Percentiles rank a stretch among this genome's conserved stretches.
These are phyloP conservation scores for Regulus satrapa DNA, from an alignment of 2,113 vertebrate species.

Conservation along the genomic window DNA sequence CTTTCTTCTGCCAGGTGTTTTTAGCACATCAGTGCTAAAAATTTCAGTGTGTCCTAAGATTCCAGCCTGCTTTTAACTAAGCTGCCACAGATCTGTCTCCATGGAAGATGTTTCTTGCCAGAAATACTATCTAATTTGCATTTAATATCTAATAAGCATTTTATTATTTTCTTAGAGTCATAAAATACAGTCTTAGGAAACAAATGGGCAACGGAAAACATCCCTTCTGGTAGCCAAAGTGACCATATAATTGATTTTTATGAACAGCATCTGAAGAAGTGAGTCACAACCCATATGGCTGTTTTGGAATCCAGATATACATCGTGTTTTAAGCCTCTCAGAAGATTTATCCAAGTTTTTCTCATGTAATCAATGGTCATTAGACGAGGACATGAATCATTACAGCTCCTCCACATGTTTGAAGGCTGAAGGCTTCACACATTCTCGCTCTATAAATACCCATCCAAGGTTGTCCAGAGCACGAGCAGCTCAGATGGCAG, in stretches of 20 bases:
- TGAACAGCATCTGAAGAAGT: slow-evolving; percentile 32
- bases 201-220: not conserved
- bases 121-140: slow-evolving; percentile 55
- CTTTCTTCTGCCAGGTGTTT: slow-evolving; percentile 48
- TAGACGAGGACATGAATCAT: slow-evolving; percentile 59
- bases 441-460: slow-evolving; percentile 40
- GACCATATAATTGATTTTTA: slow-evolving; percentile 30
- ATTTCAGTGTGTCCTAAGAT: not conserved
- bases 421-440: slow-evolving; percentile 28
- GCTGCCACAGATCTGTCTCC: not conserved
- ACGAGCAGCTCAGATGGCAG: not conserved
- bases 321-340: not conserved
- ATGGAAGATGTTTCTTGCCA: not conserved
- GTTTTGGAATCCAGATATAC: slow-evolving; percentile 10
- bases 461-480: not conserved
- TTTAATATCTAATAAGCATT: too few species aligned
- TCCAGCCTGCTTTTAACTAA: not conserved
- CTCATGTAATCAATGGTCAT: slow-evolving; percentile 21
- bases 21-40: slow-evolving; percentile 7
- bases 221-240: slow-evolving; percentile 33
- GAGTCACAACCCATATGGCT: slow-evolving; percentile 55
- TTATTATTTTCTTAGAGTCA: slow-evolving; percentile 30
- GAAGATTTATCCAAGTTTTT: slow-evolving; percentile 57
- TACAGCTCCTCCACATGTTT: not conserved
- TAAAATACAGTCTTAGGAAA: slow-evolving; percentile 47